Base-by-base conservation (phyloP, 2,797 vertebrate genomes). In the Distichodus sexfasciatus region DNA sequence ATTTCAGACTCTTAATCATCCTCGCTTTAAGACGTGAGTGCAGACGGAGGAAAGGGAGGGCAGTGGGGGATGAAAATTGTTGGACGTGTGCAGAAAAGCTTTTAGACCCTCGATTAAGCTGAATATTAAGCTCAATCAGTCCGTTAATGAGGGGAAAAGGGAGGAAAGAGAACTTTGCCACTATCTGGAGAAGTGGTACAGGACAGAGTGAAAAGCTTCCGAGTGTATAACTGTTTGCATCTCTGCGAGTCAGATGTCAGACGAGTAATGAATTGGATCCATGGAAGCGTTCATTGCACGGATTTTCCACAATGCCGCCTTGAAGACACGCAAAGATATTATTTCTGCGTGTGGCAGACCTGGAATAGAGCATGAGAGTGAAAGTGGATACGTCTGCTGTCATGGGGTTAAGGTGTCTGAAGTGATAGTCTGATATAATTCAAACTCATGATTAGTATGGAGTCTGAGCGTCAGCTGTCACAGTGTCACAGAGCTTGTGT, bases 81-180 rank as follows among this genome's bases (percentile, higher is more conserved):
- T 23, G 14, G 54, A 7, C 3, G 15, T 23, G 50, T 46, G 50
- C 41, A 60, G 48, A 21, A 58, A 57, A 36, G 10, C 47, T 66
- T 57, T 65, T 28, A 62, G 23, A 19, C n/a, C 35, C 33, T 63
- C 31, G 21, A 71, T 71, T 73, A 59, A 51, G 38, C 53, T 46
- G 26, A 50, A 36, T 46, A 64, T 76, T 74, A 65, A 74, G 71
- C 19, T 3, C 46, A 69, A 55, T 75, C 28, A 60, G 58, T n/a
- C 19, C 9, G n/a, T 65, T 65, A 71, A 51, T 21, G 67, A 48
- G 28, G 9, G 50, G 17, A 54, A n/a, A n/a, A 8, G 6, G 47
- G 14, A 11, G 17, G 26, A 23, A 21, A 31, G 41, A 31, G 29
- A 50, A n/a, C 36, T 21, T 12, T 2, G 12, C 29, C 41, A 33